Evolutionary conservation across 2,113 vertebrate species (phyloP).

Genomic region (human (Homo sapiens)): GRCh38 chr6:45632501-45633000

Average conservation of each 20-base stretch:
- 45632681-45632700: background rate
- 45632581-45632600: conserved; percentile 9
- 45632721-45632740: background rate
- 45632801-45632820: background rate
- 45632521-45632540: background rate
- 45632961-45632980: background rate
- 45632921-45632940: background rate
- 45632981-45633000: background rate
- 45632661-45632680: background rate
- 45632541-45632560: background rate
- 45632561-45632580: background rate
- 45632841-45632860: background rate
- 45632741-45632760: background rate
- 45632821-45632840: background rate
- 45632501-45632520: background rate
- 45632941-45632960: conserved; percentile 31
- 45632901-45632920: background rate
- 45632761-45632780: background rate
- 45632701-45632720: background rate
- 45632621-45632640: background rate
- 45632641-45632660: background rate
- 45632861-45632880: background rate
- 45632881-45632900: background rate
- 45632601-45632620: background rate
- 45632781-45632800: background rate